These are phyloP conservation scores for Cyprinella venusta DNA, from an alignment of 2,797 vertebrate genomes.

Conservation along the genomic window DNA sequence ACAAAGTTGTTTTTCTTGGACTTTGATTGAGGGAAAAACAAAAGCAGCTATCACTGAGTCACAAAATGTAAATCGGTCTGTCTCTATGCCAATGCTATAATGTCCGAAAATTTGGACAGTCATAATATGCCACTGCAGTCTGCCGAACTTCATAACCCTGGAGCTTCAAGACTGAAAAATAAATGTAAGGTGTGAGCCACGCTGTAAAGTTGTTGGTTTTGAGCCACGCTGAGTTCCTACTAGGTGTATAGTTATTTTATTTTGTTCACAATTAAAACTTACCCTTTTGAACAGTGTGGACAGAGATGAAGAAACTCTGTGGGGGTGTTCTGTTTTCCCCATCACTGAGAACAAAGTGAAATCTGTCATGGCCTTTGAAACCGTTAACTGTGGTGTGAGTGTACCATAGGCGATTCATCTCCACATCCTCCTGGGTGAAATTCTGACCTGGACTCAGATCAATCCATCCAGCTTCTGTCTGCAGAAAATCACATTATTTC, in stretches of 20 bases:
- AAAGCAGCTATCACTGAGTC: slow-evolving; percentile 2
- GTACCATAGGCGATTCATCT: slow-evolving; percentile 78
- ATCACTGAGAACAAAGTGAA: slow-evolving; percentile 77
- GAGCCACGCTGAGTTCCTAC: not conserved
- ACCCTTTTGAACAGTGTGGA: slow-evolving; percentile 74
- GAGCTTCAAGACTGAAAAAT: not conserved
- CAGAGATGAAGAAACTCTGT: slow-evolving; percentile 71
- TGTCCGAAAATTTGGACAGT: not conserved
- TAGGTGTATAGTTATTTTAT: not conserved
- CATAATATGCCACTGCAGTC: not conserved
- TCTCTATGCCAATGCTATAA: not conserved
- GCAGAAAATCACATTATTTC: slow-evolving; percentile 9
- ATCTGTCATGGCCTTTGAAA: slow-evolving; percentile 73
- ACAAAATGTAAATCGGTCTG: not conserved
- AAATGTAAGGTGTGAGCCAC: not conserved
- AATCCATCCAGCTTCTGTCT: slow-evolving; percentile 68
- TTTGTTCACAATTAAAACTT: slow-evolving; percentile 45
- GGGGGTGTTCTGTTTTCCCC: slow-evolving; percentile 66
- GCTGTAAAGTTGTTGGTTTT: not conserved
- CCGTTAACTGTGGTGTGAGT: slow-evolving; percentile 60
- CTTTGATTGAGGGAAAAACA: slow-evolving; percentile 21
- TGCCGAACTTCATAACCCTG: not conserved
- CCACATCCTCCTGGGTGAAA: slow-evolving; percentile 76
- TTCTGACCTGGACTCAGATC: slow-evolving; percentile 73
- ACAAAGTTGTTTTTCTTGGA: slow-evolving; percentile 45